Conservation (phyloP, 30 jellyfish, hydroid and myxozoan species). For the Hydractinia echinata region DNA sequence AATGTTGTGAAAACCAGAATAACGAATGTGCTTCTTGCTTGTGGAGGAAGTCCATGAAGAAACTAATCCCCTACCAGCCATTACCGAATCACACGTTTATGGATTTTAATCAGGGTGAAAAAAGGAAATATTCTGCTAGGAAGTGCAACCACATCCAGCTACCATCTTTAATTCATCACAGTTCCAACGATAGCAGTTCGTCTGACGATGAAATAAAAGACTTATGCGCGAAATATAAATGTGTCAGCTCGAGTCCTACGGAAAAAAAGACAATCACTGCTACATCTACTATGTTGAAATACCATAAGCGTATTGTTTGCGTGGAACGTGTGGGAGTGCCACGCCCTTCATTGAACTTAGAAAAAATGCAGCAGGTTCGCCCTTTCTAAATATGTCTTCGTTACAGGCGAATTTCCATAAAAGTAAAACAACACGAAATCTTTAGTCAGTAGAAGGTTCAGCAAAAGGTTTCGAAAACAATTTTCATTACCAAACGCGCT, state of each 20-base stretch:
- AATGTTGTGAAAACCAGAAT: no score
- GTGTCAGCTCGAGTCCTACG: slow-evolving; percentile 32
- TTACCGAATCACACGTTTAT: neutral
- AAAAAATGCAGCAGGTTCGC: slow-evolving; percentile 32
- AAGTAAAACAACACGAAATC: no score
- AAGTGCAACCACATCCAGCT: neutral
- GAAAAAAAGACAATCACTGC: neutral
- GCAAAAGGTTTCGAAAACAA: no score
- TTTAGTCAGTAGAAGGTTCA: no score
- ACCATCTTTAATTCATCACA: neutral
- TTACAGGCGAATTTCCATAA: no score
- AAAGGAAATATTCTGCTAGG: slow-evolving; percentile 16
- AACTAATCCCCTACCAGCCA: neutral
- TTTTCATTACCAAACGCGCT: no score
- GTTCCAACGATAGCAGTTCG: slow-evolving; percentile 18
- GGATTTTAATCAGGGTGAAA: slow-evolving; percentile 21
- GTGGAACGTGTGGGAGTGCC: slow-evolving; percentile 18
- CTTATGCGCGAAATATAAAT: slow-evolving; percentile 27
- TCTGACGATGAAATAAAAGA: slow-evolving; percentile 42
- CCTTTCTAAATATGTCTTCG: no score
- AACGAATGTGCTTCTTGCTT: no score
- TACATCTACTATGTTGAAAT: neutral
- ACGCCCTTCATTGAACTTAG: slow-evolving; percentile 25
- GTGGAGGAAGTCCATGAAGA: no score
- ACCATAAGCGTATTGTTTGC: slow-evolving; percentile 18